Evolutionary conservation across 2,797 vertebrate genomes (phyloP).

Genomic region (Poeciliopsis paucimaculata): DNA sequence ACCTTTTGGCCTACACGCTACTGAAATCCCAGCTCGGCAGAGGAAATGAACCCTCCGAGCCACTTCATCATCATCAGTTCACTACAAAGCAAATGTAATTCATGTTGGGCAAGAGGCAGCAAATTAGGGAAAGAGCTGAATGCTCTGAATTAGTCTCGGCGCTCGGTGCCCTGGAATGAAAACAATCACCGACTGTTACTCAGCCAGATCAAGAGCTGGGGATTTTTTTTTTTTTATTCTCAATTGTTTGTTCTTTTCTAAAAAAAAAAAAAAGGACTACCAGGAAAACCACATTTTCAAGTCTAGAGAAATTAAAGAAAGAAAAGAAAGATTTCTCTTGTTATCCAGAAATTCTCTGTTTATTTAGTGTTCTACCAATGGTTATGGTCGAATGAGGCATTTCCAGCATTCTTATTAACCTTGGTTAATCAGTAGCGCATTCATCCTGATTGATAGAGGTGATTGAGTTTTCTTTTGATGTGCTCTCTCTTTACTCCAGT

Average conservation of each 20-base stretch:
- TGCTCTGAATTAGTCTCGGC: conserved; percentile 20
- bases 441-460: background rate
- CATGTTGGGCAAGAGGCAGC: conserved; percentile 32
- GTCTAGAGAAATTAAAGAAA: background rate
- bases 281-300: conserved; percentile 6
- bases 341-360: background rate
- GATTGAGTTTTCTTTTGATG: background rate
- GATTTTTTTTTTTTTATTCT: background rate
- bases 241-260: background rate
- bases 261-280: background rate
- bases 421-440: background rate
- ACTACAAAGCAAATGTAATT: conserved; percentile 52
- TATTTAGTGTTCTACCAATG: background rate
- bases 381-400: background rate
- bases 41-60: conserved; percentile 60
- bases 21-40: conserved; percentile 51
- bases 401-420: background rate
- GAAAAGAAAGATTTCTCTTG: background rate
- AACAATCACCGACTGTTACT: conserved; percentile 8
- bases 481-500: background rate
- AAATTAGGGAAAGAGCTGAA: conserved; percentile 34
- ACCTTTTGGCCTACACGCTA: conserved; percentile 56
- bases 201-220: conserved; percentile 8
- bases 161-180: conserved; percentile 11
- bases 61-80: conserved; percentile 56